phyloP scores from a whole-genome alignment of 2,888 invertebrate species.

The Microplitis deprimator region DNA sequence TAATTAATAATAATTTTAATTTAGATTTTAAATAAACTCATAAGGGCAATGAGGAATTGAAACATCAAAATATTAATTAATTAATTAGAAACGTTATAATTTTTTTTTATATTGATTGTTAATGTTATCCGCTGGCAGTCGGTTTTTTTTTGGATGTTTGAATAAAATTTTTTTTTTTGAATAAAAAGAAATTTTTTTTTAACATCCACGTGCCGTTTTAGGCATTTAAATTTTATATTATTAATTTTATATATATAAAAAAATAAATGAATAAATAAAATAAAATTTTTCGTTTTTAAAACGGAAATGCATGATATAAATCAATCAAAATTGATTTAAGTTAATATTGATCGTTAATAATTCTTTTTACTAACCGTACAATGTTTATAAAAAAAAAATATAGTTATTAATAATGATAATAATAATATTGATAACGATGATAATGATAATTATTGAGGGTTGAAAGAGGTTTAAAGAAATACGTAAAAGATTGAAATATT shows the following conservation, averaged over 20 bases:
- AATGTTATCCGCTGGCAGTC: conserved; percentile 29
- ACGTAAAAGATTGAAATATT: conserved; percentile 1
- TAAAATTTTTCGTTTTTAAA: conserved; percentile 44
- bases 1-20: background rate
- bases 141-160: conserved; percentile 25
- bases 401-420: conserved; percentile 37
- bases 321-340: conserved; percentile 67
- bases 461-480: background rate
- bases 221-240: conserved; percentile 28
- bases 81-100: conserved; percentile 26
- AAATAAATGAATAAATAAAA: conserved; percentile 1
- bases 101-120: conserved; percentile 24
- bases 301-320: conserved; percentile 53
- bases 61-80: conserved; percentile 12
- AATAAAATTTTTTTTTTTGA: conserved; percentile 12
- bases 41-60: conserved; percentile 4
- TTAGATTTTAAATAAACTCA: background rate
- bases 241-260: conserved; percentile 10
- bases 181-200: conserved; percentile 5
- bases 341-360: conserved; percentile 48
- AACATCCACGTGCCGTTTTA: conserved; percentile 38
- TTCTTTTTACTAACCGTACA: conserved; percentile 38
- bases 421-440: conserved; percentile 9
- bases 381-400: conserved; percentile 18
- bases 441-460: background rate